Conservation (phyloP, 1,140 invertebrate species). For the Drosophila nigromelanica region DNA sequence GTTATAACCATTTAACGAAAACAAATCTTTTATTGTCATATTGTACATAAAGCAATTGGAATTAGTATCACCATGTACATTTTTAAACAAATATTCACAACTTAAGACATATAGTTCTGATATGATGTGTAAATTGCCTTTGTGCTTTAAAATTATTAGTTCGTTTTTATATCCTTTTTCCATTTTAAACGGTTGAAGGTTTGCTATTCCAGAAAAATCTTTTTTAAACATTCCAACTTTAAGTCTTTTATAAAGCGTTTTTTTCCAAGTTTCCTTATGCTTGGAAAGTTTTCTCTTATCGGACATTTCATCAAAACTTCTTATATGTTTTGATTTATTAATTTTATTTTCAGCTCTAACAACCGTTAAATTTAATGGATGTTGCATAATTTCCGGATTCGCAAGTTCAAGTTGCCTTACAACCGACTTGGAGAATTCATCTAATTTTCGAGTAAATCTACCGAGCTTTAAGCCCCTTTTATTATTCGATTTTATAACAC, state of each 20-base stretch:
- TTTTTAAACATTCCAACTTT: not conserved
- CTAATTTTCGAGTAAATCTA: slow-evolving; percentile 1
- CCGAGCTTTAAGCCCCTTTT: too few species aligned
- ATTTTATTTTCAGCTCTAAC: not conserved
- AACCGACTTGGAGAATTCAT: slow-evolving; percentile 6
- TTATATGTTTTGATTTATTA: not conserved
- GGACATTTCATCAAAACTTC: not conserved
- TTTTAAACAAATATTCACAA: not conserved
- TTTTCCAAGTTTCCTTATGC: not conserved
- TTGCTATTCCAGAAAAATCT: too few species aligned
- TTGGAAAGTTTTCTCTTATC: not conserved
- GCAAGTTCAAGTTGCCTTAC: slow-evolving; percentile 5
- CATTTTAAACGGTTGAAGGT: not conserved
- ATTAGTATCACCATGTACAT: not conserved
- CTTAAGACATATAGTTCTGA: not conserved
- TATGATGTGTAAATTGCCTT: too few species aligned
- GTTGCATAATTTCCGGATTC: not conserved
- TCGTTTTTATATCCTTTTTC: too few species aligned
- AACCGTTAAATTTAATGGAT: not conserved
- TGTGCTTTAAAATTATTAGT: too few species aligned
- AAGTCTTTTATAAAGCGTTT: not conserved
- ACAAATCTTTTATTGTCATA: too few species aligned
- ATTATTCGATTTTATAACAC: too few species aligned
- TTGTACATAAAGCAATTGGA: not conserved
- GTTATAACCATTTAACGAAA: too few species aligned